phyloP scores from a whole-genome alignment of 2,888 invertebrate genomes.

The Tyria jacobaeae region DNA sequence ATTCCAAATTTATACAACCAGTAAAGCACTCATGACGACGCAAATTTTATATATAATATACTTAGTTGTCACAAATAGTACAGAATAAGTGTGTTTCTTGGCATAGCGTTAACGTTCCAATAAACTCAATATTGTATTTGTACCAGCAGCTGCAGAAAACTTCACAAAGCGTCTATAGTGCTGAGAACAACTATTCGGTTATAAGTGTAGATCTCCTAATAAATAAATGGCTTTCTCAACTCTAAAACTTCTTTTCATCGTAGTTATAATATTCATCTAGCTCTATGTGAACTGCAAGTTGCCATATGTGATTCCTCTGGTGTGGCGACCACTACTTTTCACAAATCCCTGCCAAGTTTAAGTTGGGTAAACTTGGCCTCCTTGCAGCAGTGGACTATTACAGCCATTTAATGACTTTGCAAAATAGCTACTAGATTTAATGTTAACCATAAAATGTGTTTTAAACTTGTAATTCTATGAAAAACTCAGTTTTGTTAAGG shows the following conservation, averaged over 20 bases:
- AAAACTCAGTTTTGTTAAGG: background rate
- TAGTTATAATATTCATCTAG: background rate
- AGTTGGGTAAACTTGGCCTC: slow-evolving; percentile 11
- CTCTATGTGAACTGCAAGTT: background rate
- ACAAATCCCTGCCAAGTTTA: slow-evolving; percentile 14
- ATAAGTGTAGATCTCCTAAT: too few species aligned
- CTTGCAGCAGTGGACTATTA: slow-evolving; percentile 9
- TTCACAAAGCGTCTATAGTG: too few species aligned
- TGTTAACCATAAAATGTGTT: slow-evolving; percentile 1
- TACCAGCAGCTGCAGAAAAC: too few species aligned
- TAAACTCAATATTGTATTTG: too few species aligned
- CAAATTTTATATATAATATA: too few species aligned
- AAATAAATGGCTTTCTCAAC: background rate
- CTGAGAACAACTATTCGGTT: too few species aligned
- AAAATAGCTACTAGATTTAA: background rate
- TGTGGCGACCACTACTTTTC: slow-evolving; percentile 6
- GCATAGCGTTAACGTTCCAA: too few species aligned
- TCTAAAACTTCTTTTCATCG: background rate
- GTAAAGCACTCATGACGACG: too few species aligned
- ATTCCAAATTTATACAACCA: too few species aligned
- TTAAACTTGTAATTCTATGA: background rate
- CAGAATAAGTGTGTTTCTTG: too few species aligned
- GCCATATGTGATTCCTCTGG: background rate
- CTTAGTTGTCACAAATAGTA: too few species aligned
- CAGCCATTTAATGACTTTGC: slow-evolving; percentile 8